These are phyloP conservation scores for Phalacrocorax brasilianus DNA, from an alignment of 2,113 vertebrate species.

Conservation along the genomic window DNA sequence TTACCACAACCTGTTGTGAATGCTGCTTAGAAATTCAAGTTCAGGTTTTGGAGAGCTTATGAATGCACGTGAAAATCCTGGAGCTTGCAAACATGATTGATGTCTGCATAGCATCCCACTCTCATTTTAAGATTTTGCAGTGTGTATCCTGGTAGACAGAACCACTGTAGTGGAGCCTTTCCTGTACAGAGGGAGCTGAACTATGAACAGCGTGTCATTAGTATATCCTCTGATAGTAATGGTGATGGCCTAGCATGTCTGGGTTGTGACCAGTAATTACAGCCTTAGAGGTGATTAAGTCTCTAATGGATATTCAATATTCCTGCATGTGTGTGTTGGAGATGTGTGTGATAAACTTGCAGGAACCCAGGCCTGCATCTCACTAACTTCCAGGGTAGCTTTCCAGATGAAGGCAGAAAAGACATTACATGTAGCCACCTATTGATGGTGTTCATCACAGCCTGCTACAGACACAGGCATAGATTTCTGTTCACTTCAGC, in stretches of 20 bases:
- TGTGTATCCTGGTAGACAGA: not conserved
- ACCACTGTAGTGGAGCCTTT: not conserved
- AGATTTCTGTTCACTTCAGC: not conserved
- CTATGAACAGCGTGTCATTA: rapidly evolving
- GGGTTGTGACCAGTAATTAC: not conserved
- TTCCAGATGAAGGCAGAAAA: not conserved
- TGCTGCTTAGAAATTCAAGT: not conserved
- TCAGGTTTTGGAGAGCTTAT: not conserved
- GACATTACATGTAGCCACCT: not conserved
- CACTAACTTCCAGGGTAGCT: not conserved
- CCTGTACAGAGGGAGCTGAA: not conserved
- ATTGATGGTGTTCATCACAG: not conserved
- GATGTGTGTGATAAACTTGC: not conserved
- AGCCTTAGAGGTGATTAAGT: not conserved
- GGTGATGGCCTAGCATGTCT: not conserved
- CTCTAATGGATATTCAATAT: not conserved
- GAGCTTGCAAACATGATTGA: not conserved
- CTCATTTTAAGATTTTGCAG: not conserved
- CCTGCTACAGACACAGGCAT: not conserved
- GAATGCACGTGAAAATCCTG: not conserved
- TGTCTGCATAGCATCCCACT: not conserved
- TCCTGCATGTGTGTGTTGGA: not conserved
- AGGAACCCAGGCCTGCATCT: not conserved
- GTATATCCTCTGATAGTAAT: rapidly evolving
- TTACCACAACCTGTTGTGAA: not conserved